A percentile compares a stretch with the other conserved stretches of the same genome.
Evolutionary conservation across 2,888 invertebrate species (phyloP).

Genomic region (Latrodectus hesperus): DNA sequence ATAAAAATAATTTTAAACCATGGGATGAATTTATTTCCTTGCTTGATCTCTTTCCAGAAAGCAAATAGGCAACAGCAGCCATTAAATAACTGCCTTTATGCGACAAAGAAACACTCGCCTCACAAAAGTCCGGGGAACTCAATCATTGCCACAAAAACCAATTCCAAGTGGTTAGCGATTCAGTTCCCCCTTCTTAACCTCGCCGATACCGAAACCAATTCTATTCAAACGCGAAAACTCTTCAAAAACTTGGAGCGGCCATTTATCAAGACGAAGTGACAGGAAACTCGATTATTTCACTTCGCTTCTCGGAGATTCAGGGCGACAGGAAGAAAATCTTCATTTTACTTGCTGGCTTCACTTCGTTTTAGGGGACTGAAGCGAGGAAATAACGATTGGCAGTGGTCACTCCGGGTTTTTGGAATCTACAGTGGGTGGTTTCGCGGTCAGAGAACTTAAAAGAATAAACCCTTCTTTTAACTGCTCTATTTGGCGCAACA

Average conservation of each 20-base stretch:
- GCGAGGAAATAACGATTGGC: constrained; percentile 18
- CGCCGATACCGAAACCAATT: constrained; percentile 45
- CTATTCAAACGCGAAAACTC: constrained; percentile 40
- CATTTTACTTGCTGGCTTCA: constrained; percentile 15
- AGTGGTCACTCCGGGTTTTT: constrained; percentile 26
- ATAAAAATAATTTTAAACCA: too few relatives aligned
- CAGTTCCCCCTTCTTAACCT: constrained; percentile 28
- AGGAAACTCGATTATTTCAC: constrained; percentile 59
- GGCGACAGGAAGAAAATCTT: constrained; percentile 35
- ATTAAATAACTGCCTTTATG: too few relatives aligned
- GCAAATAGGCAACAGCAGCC: too few relatives aligned
- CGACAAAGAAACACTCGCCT: neutral
- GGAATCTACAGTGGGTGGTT: too few relatives aligned
- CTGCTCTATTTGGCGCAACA: too few relatives aligned
- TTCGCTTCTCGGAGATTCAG: constrained; percentile 43
- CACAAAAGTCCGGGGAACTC: constrained; percentile 31
- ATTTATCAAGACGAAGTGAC: constrained; percentile 51
- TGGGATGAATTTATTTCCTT: too few relatives aligned
- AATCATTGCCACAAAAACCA: constrained; percentile 37
- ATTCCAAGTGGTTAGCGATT: constrained; percentile 49
- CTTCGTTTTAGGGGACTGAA: constrained; percentile 11
- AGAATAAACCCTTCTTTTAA: too few relatives aligned
- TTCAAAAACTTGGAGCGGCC: constrained; percentile 39
- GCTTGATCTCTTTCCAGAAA: too few relatives aligned
- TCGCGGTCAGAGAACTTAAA: neutral